Conservation (phyloP, 2,888 invertebrate genomes). For the Latheticus oryzae region DNA sequence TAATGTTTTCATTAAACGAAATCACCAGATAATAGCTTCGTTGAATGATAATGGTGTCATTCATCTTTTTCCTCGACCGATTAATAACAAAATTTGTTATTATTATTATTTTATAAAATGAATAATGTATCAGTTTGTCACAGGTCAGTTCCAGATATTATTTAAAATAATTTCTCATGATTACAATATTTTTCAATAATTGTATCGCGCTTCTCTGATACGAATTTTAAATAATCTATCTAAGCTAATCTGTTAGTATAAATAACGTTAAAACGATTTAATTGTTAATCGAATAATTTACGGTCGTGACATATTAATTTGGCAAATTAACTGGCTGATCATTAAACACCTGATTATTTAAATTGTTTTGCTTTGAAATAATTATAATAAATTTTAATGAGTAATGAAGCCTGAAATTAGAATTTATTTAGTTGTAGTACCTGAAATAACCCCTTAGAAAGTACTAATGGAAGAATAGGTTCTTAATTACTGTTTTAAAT, state of each 20-base stretch:
- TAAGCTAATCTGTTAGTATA: conserved; percentile 16
- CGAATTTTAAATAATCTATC: conserved; percentile 15
- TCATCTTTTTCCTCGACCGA: conserved; percentile 16
- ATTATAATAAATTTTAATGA: conserved; percentile 33
- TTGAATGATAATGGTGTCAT: conserved; percentile 32
- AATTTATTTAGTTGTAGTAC: not conserved
- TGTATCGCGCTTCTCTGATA: conserved; percentile 5
- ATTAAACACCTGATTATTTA: conserved; percentile 37
- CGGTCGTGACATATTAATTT: conserved; percentile 34
- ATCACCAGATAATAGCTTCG: conserved; percentile 10
- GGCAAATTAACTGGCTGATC: conserved; percentile 35
- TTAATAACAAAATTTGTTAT: conserved; percentile 32
- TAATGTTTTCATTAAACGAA: conserved; percentile 22
- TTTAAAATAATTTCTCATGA: conserved; percentile 29
- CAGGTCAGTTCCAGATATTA: conserved; percentile 30
- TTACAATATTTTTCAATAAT: conserved; percentile 25
- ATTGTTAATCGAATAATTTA: conserved; percentile 38
- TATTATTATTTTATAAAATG: conserved; percentile 30
- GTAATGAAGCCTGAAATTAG: conserved; percentile 12
- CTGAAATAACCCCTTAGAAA: not conserved
- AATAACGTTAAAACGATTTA: conserved; percentile 18
- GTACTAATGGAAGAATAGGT: not conserved
- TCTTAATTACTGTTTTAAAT: not conserved
- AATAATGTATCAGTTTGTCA: conserved; percentile 25
- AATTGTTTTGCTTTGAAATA: conserved; percentile 27